Evolutionary conservation across 2,113 vertebrate genomes (phyloP), one percentile per base, ranked within the genome.

Genomic region (Apteryx mantelli): DNA sequence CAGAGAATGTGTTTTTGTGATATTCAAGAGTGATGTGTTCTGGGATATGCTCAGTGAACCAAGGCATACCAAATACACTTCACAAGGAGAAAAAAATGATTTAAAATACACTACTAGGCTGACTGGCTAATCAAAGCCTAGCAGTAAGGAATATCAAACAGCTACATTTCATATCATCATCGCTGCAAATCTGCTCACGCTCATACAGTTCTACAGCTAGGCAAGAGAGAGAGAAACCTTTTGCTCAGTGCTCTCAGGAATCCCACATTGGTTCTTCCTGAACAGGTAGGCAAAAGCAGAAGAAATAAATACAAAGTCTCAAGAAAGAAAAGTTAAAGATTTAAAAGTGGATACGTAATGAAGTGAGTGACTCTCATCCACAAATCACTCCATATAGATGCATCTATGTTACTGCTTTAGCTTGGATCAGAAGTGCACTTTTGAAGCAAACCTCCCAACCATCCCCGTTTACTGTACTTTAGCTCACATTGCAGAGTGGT

Each of bases 91-190:
- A 79, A 89, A 92, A 93, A 63, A 77, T 19, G 0, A 83, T 78
- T 96, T 89, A 78, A 95, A 93, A 94, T 85, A 85, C n/a, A 68
- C 46, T 74, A 7, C 60, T 81, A 5, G 71, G 55, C 75, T 81
- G 75, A 73, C 61, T 30, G 32, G 48, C 70, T 91, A 92, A 89
- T 93, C 86, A 80, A 94, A 91, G 34, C 36, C 71, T 91, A 20
- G 84, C 64, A 60, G 46, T 77, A 70, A 82, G 75, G 87, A 88
- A 81, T 68, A 86, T 80, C 71, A 77, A 63, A 80, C 82, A 95
- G 81, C 79, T 90, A 34, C 79, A 88, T 42, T 78, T 76, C 46
- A 3, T 86, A 94, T 84, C 85, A 38, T 53, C 16, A 89, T 38
- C 71, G 68, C 87, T 78, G 66, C 53, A 82, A 66, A 91, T 88